Evolutionary conservation across 2,113 vertebrate species (phyloP).

Genomic region (Xenotilapia leptura): DNA sequence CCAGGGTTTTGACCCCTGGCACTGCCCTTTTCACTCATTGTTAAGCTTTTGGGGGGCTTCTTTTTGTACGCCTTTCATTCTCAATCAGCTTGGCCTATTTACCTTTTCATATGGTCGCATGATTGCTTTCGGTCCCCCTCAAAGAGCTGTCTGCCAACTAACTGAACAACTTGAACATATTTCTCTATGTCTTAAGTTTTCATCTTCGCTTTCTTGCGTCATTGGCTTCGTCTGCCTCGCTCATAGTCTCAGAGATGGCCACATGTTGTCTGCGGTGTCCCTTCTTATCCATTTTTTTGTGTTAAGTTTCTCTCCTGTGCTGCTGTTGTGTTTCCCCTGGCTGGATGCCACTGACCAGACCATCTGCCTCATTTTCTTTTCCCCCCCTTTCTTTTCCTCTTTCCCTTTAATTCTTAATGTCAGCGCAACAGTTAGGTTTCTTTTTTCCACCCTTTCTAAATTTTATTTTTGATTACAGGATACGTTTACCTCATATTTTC

Average conservation of each 20-base stretch:
- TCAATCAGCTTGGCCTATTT: neutral
- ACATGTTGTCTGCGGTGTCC: slow-evolving; percentile 6
- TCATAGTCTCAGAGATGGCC: neutral
- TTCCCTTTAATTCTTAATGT: neutral
- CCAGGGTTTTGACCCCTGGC: slow-evolving; percentile 27
- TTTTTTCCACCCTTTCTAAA: neutral
- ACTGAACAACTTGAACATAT: neutral
- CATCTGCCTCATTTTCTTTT: slow-evolving; percentile 43
- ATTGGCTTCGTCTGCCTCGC: neutral
- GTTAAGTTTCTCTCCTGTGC: slow-evolving; percentile 5
- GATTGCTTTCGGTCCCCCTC: neutral
- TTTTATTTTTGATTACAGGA: neutral
- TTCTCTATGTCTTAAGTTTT: neutral
- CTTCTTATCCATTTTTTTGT: neutral
- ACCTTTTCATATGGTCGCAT: neutral
- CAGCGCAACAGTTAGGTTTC: neutral
- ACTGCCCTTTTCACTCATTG: neutral
- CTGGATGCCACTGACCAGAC: slow-evolving; percentile 30
- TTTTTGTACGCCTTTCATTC: neutral
- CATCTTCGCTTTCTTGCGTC: neutral
- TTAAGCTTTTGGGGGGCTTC: neutral
- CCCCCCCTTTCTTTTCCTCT: neutral
- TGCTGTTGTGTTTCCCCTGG: slow-evolving; percentile 42
- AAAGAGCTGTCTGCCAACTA: neutral
- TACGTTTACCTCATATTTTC: neutral